These are phyloP conservation scores for Tauraco erythrolophus DNA, from an alignment of 2,113 vertebrate genomes.

Conservation along the genomic window DNA sequence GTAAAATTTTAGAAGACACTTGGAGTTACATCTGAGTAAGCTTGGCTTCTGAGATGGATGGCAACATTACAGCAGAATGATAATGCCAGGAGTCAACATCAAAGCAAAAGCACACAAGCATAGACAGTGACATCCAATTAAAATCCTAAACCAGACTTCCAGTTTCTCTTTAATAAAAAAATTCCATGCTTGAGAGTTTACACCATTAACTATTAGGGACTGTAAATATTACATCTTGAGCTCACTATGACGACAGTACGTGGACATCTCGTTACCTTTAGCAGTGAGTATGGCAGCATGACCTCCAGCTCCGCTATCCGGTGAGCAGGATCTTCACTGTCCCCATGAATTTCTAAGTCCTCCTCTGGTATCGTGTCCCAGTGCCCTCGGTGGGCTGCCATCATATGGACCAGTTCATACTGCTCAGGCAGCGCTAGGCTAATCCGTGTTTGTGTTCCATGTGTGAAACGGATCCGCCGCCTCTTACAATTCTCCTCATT, in stretches of 20 bases:
- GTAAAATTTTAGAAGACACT: background rate
- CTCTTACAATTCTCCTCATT: conserved; percentile 81
- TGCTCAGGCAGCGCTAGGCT: conserved; percentile 92
- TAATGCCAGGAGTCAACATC: background rate
- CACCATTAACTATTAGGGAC: background rate
- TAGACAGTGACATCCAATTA: background rate
- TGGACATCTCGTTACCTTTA: conserved; percentile 82
- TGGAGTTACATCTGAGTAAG: background rate
- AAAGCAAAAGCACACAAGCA: background rate
- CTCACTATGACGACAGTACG: rapidly evolving
- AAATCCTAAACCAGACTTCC: background rate
- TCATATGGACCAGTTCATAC: conserved; percentile 92
- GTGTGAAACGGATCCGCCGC: conserved; percentile 89
- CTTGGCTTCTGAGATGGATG: background rate
- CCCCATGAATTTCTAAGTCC: conserved; percentile 90
- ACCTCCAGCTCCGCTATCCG: conserved; percentile 92
- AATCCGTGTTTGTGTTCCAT: conserved; percentile 85
- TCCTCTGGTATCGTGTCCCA: conserved; percentile 95
- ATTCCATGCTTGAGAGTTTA: background rate
- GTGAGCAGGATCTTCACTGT: conserved; percentile 88
- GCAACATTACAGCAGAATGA: background rate
- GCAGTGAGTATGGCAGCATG: conserved; percentile 86
- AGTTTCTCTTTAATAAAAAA: background rate
- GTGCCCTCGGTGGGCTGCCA: conserved; percentile 87
- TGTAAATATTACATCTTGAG: no score